Percentiles rank a stretch among this genome's conserved stretches.
phyloP scores from a whole-genome alignment of 2,113 vertebrate genomes.

The Gobio gobio region DNA sequence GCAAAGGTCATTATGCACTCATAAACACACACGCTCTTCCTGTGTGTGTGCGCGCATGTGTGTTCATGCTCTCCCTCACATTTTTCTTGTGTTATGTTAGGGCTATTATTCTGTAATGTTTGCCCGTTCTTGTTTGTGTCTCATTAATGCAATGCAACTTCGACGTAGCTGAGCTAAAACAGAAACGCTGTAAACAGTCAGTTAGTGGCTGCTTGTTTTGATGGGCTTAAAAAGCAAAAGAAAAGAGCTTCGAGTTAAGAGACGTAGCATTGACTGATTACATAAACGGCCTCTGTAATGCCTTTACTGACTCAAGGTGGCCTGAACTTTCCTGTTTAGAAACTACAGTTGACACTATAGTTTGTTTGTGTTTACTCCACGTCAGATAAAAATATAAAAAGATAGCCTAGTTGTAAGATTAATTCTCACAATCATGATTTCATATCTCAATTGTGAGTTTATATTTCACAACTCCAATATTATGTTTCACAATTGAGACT shows the following conservation, averaged over 20 bases:
- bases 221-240: conserved; percentile 35
- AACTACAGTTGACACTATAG: conserved; percentile 21
- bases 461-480: neutral
- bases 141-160: conserved; percentile 49
- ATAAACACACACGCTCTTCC: conserved; percentile 44
- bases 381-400: neutral
- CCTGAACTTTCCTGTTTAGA: conserved; percentile 30
- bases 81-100: conserved; percentile 49
- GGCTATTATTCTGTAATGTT: conserved; percentile 52
- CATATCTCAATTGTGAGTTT: neutral
- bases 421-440: neutral
- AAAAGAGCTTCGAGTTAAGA: conserved; percentile 18
- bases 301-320: conserved; percentile 38
- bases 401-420: neutral
- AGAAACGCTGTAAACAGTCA: conserved; percentile 44
- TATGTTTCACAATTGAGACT: neutral
- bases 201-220: conserved; percentile 43
- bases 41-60: neutral
- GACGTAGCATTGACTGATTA: conserved; percentile 34
- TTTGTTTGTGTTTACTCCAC: conserved; percentile 36
- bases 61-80: conserved; percentile 21
- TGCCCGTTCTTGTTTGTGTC: conserved; percentile 49
- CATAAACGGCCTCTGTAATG: conserved; percentile 34
- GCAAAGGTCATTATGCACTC: conserved; percentile 61
- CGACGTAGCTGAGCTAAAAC: conserved; percentile 43